A percentile compares a stretch with the other conserved stretches of the same genome.
Evolutionary conservation across 2,113 vertebrate genomes (phyloP).

Genomic region (Nothobranchius furzeri): DNA sequence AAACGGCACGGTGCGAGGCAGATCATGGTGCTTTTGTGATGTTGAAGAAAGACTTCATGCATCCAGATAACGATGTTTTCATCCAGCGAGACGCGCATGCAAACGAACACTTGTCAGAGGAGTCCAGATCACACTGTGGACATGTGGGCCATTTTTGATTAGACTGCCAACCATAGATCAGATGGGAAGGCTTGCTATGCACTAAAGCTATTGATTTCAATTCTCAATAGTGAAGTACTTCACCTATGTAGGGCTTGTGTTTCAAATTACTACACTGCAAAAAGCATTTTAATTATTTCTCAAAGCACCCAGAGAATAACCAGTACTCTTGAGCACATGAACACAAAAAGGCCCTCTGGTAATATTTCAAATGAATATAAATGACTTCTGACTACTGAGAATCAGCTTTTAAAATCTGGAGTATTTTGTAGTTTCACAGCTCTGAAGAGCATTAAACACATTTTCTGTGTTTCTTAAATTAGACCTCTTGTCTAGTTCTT

Average conservation of each 20-base stretch:
- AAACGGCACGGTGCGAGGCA: neutral
- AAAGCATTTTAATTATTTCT: slow-evolving; percentile 8
- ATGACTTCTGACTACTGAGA: neutral
- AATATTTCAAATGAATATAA: neutral
- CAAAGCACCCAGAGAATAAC: neutral
- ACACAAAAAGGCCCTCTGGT: neutral
- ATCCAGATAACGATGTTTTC: neutral
- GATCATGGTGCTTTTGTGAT: neutral
- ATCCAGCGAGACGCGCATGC: neutral
- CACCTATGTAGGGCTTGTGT: neutral
- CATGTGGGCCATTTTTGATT: neutral
- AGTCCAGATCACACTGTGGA: neutral
- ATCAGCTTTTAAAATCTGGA: neutral
- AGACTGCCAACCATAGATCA: neutral
- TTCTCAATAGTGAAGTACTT: neutral
- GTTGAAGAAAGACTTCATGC: neutral
- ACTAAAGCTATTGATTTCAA: neutral
- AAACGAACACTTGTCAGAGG: neutral
- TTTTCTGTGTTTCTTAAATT: neutral
- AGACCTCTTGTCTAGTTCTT: neutral
- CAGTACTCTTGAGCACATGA: neutral
- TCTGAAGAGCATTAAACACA: neutral
- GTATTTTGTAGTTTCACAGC: neutral
- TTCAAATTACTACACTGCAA: neutral
- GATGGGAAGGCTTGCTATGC: neutral